Base-by-base conservation (phyloP, 1,140 invertebrate species). In the Panagrolaimus sp. region DNA sequence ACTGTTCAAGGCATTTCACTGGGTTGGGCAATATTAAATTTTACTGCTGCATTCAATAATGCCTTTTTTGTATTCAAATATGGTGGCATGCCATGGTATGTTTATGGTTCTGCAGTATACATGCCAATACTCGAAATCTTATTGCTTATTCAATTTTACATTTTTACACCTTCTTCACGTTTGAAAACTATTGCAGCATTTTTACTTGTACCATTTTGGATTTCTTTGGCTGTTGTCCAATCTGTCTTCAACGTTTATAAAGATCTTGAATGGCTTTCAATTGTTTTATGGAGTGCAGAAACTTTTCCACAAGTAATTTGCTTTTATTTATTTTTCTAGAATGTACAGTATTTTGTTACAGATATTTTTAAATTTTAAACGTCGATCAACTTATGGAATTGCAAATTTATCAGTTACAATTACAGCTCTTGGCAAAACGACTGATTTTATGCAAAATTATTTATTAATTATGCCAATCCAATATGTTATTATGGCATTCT, bases 301-400 rank as follows among this genome's bases (percentile, higher is more conserved):
- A 74, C 74, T n/a, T 76, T 79, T 68, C 77, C 77, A 62, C 77
- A 79, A 71, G 75, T 79, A n/a, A n/a, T n/a, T n/a, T n/a, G n/a
- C n/a, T 70, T 43, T 42, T 25, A n/a, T 7, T 14, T 27, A 16
- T 14, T 2, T 13, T 47, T 63, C 2, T 13, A 16, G 8, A n/a
- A 14, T 65, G 9, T 2, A 27, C 53, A 43, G 16, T 9, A 53
- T 20, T 47, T 51, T 65, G 20, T 73, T 74, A 9, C 68, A 78
- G 77, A 66, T 78, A 11, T 68, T 78, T n/a, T 48, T 78, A 8
- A 78, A 78, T 65, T 71, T 78, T 63, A 73, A 62, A 23, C 68
- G 75, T 9, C 67, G 64, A 11, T 77, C 75, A n/a, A 75, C 77
- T 1, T 65, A 63, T 7, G 77, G 77, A 23, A 75, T 75, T 45